Evolutionary conservation across 2,797 vertebrate genomes (phyloP), one percentile per base, ranked within the genome.

Genomic region (Hyperoplus lanceolatus): DNA sequence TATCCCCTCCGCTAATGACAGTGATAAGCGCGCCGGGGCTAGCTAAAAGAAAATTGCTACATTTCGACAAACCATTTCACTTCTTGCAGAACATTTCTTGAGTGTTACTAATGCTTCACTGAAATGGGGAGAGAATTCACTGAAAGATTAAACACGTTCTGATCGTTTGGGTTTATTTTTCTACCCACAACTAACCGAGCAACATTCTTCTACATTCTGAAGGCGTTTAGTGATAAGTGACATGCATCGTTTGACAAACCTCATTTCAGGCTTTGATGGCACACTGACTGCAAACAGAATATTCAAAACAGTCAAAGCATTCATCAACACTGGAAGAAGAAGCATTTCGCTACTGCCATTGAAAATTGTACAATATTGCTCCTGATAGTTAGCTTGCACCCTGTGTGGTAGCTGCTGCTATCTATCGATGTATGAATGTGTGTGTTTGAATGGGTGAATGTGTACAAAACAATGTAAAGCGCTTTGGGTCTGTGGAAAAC

Each of bases 1-100:
- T 77, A 86, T 84, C 66, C 74, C 63, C 29, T 74, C 64, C 51
- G 67, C 73, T 91, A 90, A 90, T 90, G 89, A 88, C 81, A 73
- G 84, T 74, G 64, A 87, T 84, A 74, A 88, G 77, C 71, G 61
- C 72, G 29, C 29, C 29, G 29, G 29, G 29, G 29, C 29, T 29
- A 29, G 29, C 29, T 29, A 3, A 29, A 29, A 29, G 3, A 29
- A 29, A 29, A 29, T 29, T 29, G 29, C 85, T 81, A 89, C 79
- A 77, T 84, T 88, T 87, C 51, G 29, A 29, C 29, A 29, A 29
- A 29, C 29, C 41, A 36, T 80, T 88, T 85, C 76, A 59, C 69
- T 29, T 29, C 29, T 29, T 69, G 73, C 51, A 72, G 75, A 86
- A 80, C 58, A 77, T 66, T 67, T 79, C 29, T 77, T 21, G 61